Percentiles rank a stretch among this genome's conserved stretches.
Evolutionary conservation across 2,888 invertebrate species (phyloP).

Genomic region (Sinodicranocentrus sp.): DNA sequence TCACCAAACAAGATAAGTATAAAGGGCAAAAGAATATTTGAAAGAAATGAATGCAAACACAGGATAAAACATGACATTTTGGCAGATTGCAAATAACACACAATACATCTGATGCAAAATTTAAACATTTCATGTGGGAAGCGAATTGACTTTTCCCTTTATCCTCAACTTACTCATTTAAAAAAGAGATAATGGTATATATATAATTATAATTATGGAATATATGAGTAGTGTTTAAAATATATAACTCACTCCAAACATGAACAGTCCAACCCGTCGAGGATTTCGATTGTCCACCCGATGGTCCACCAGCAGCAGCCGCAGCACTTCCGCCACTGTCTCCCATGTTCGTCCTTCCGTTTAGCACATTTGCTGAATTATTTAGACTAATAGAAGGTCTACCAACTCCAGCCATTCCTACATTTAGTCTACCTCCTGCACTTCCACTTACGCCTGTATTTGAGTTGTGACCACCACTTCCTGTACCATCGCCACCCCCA

Average conservation of each 20-base stretch:
- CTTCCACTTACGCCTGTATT: background rate
- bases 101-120: too few species aligned
- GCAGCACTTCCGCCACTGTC: slow-evolving; percentile 23
- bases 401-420: slow-evolving; percentile 33
- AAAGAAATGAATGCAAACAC: too few species aligned
- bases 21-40: too few species aligned
- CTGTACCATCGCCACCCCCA: slow-evolving; percentile 25
- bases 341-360: background rate
- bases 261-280: slow-evolving; percentile 86
- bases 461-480: slow-evolving; percentile 16
- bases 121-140: too few species aligned
- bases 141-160: too few species aligned
- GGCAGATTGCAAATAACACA: too few species aligned
- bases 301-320: slow-evolving; percentile 78
- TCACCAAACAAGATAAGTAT: too few species aligned
- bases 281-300: slow-evolving; percentile 77
- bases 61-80: too few species aligned
- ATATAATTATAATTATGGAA: too few species aligned
- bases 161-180: too few species aligned
- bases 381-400: slow-evolving; percentile 48
- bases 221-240: too few species aligned
- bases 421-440: slow-evolving; percentile 10
- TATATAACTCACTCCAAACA: slow-evolving; percentile 84
- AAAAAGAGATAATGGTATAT: too few species aligned
- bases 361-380: slow-evolving; percentile 29